Base-by-base conservation (phyloP, 2,113 vertebrate genomes). In the Bungarus multicinctus region DNA sequence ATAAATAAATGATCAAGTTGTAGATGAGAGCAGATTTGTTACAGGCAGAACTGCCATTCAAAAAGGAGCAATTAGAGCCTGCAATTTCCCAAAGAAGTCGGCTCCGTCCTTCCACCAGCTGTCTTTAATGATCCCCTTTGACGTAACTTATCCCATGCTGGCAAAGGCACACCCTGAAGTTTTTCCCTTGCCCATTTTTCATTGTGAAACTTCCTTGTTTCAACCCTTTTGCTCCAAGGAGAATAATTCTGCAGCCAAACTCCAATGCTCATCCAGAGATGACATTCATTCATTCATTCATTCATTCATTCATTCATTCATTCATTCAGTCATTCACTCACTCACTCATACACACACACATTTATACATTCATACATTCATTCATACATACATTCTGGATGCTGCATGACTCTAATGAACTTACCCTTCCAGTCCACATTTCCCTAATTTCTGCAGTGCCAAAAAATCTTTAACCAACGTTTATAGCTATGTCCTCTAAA, bases 241-340 rank as follows among this genome's bases (percentile, higher is more conserved):
- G 69, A 81, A 39, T 2, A 39, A 81, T 81, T 81, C n/a, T 43
- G 18, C 34, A 81, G 74, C 74, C 34, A 81, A 81, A 81, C 16
- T 81, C 34, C 34, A 43, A 22, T 3, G 9, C 74, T 81, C 7
- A 81, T 7, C 18, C 18, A 1, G 18, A 81, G 7, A 74, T 20
- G 69, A 81, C n/a, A 74, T 69, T 30, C n/a, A 69, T 60, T 25
- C 25, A 60, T 60, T 25, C 54, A 55, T 55, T 20, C 54, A 74
- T 74, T 39, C n/a, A 55, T 30, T 6, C n/a, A 55, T 30, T 34
- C 30, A 47, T 9, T 47, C 47, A 47, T 1, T 8, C 47, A 74
- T 34, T 74, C n/a, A 9, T 8, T 8, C 47, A 9, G 0, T 9
- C 47, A 50, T 7, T 1, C 8, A 0, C 8, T 1, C 8, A 9